Conservation (phyloP, 2,113 vertebrate genomes). For the Odobenus rosmarus region DNA sequence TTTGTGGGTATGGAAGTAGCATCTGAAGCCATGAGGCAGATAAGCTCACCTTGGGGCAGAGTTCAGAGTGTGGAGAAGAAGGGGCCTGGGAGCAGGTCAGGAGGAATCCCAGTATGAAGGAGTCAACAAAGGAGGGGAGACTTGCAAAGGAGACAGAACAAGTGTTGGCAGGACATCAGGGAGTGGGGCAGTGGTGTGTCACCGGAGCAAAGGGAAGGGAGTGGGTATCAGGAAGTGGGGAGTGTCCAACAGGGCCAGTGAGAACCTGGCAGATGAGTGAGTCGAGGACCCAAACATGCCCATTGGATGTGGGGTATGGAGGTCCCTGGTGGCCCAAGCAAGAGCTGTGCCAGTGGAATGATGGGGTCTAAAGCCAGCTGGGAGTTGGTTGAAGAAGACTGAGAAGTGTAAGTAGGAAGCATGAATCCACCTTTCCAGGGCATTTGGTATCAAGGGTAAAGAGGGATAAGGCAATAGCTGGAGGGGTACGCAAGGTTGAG, state of each 20-base stretch:
- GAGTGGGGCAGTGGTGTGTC: background rate
- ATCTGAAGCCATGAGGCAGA: background rate
- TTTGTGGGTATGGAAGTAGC: background rate
- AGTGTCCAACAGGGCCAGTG: background rate
- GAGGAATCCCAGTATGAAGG: background rate
- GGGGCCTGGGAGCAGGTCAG: background rate
- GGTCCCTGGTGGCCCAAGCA: background rate
- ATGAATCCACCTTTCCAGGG: background rate
- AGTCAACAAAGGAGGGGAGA: background rate
- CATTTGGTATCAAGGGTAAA: constrained; percentile 30
- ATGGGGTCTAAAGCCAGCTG: background rate
- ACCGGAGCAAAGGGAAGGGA: background rate
- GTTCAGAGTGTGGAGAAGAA: no score
- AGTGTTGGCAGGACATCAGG: background rate
- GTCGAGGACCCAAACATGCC: background rate
- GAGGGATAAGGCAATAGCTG: background rate
- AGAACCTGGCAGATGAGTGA: background rate
- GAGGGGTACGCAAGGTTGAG: background rate
- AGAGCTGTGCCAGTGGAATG: background rate
- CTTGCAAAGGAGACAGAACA: background rate
- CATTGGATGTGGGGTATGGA: background rate
- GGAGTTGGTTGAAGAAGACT: background rate
- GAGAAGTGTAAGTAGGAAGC: background rate
- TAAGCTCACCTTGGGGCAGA: background rate
- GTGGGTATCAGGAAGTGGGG: background rate